phyloP scores from a whole-genome alignment of 1,140 invertebrate species.

The Megathymus violae region DNA sequence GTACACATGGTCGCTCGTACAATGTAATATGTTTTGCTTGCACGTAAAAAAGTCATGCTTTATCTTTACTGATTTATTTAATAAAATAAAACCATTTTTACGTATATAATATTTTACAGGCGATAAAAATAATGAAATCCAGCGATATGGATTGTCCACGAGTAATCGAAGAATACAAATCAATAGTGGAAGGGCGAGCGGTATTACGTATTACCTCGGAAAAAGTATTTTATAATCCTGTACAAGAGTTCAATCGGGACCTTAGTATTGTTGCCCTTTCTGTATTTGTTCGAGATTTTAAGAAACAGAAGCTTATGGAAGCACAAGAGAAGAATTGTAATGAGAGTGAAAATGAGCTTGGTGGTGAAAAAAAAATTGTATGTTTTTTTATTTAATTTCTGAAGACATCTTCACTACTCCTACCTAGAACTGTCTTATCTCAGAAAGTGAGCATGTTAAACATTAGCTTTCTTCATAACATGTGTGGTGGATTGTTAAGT shows the following conservation, averaged over 20 bases:
- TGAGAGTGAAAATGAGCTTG: conserved; percentile 36
- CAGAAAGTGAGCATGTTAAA: too few relatives aligned
- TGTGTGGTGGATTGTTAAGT: too few relatives aligned
- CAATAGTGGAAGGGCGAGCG: conserved; percentile 89
- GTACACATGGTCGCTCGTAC: too few relatives aligned
- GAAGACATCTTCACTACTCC: too few relatives aligned
- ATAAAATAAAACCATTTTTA: too few relatives aligned
- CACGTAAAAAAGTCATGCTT: too few relatives aligned
- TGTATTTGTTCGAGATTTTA: conserved; percentile 83
- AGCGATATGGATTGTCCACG: conserved; percentile 18
- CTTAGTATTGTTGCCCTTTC: conserved; percentile 89
- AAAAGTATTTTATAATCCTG: conserved; percentile 98
- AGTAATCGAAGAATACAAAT: conserved; percentile 37
- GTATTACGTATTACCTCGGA: conserved; percentile 86
- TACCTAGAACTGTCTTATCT: too few relatives aligned
- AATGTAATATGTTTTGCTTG: too few relatives aligned
- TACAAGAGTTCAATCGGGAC: conserved; percentile 98
- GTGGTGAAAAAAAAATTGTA: not conserved
- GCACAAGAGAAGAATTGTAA: conserved; percentile 36
- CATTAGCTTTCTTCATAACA: too few relatives aligned
- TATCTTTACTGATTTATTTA: too few relatives aligned
- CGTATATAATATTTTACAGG: not conserved
- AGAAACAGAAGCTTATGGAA: conserved; percentile 46
- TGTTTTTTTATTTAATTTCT: conserved; percentile 37
- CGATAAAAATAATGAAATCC: not conserved